phyloP scores from a whole-genome alignment of 2,797 vertebrate species.

The Synaphobranchus kaupii region DNA sequence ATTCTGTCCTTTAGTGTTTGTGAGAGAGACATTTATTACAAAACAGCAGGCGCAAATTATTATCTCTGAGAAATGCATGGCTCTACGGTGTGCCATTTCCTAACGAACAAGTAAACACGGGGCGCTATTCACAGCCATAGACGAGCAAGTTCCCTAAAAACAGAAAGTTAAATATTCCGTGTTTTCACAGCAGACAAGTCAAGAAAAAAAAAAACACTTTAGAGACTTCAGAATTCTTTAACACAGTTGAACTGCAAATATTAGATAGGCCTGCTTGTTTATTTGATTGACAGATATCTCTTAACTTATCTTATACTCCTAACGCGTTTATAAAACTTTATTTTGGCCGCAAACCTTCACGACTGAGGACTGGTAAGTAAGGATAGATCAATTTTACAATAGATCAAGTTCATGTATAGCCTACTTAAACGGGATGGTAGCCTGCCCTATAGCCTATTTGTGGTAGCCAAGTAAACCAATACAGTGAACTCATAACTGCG shows the following conservation, averaged over 20 bases:
- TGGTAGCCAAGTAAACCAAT: neutral
- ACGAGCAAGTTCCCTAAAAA: constrained; percentile 32
- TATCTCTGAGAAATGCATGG: constrained; percentile 11
- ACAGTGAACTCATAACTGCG: neutral
- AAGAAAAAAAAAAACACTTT: neutral
- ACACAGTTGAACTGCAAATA: neutral
- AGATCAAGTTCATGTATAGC: neutral
- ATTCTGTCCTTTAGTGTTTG: constrained; percentile 38
- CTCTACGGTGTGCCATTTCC: constrained; percentile 23
- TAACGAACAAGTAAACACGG: constrained; percentile 22
- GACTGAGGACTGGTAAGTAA: neutral
- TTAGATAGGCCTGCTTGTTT: neutral
- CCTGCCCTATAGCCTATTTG: neutral
- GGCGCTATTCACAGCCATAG: constrained; percentile 27
- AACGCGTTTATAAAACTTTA: neutral
- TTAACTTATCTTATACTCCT: too few relatives aligned
- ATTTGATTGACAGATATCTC: neutral
- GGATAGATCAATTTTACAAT: too few relatives aligned
- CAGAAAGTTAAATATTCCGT: constrained; percentile 30
- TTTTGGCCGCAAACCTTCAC: neutral
- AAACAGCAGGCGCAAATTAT: constrained; percentile 23
- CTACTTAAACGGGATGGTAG: neutral
- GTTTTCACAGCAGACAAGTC: constrained; percentile 21
- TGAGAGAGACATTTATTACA: constrained; percentile 42
- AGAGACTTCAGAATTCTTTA: neutral